Conservation (phyloP, 2,113 vertebrate genomes). For the Bothrops jararaca region DNA sequence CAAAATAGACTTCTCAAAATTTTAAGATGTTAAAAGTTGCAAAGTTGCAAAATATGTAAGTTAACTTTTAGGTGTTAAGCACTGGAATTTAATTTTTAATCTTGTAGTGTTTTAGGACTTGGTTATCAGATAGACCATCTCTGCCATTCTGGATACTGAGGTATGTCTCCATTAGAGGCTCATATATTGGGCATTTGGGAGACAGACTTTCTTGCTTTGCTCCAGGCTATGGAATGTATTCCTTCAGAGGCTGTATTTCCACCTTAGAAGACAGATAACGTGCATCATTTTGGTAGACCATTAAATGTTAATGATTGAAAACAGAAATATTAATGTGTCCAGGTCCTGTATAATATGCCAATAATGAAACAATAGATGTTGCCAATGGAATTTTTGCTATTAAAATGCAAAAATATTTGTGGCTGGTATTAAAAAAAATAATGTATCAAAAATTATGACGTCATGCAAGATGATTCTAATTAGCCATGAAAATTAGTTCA, state of each 20-base stretch:
- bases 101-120: background rate
- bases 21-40: background rate
- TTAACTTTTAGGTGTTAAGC: background rate
- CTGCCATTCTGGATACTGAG: background rate
- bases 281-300: background rate
- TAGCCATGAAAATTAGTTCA: conserved; percentile 7
- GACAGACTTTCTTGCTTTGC: background rate
- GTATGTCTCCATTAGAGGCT: background rate
- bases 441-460: conserved; percentile 42
- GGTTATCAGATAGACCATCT: background rate
- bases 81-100: background rate
- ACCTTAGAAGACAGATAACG: background rate
- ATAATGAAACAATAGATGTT: background rate
- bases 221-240: background rate
- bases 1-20: background rate
- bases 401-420: background rate
- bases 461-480: conserved; percentile 41
- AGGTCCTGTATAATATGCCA: background rate
- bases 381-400: background rate
- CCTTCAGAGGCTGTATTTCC: background rate
- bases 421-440: conserved; percentile 6
- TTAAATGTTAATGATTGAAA: background rate
- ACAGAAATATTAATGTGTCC: conserved; percentile 18
- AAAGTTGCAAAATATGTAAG: background rate
- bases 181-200: background rate